A percentile compares a stretch with the other conserved stretches of the same genome.
phyloP scores from a whole-genome alignment of 53 echinoderm and acorn worm genomes.

The Paracentrotus lividus region DNA sequence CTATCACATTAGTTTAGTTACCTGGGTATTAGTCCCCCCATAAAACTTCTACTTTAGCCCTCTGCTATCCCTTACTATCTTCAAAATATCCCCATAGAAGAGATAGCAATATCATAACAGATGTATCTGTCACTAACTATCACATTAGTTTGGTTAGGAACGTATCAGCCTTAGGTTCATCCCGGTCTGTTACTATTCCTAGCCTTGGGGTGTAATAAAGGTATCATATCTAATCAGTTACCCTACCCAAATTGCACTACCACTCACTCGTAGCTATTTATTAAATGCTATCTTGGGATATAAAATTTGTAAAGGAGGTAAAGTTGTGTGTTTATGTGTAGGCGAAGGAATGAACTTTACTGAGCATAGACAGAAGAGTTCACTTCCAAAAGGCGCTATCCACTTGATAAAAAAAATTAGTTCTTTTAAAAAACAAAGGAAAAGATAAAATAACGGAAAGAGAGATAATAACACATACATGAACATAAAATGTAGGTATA shows the following conservation, averaged over 20 bases:
- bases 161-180: neutral
- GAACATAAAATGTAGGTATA: no score
- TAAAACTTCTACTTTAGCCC: no score
- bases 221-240: neutral
- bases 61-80: no score
- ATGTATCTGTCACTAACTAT: constrained; percentile 7
- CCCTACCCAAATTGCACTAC: neutral
- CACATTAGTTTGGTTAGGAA: neutral
- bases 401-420: no score
- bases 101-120: neutral
- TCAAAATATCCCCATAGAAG: neutral
- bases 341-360: neutral
- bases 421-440: neutral
- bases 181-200: constrained; percentile 18
- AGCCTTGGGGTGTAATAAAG: constrained; percentile 2
- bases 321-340: neutral
- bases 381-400: no score
- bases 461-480: neutral
- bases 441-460: neutral
- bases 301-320: neutral
- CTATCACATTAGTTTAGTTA: no score
- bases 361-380: no score
- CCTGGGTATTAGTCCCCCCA: no score
- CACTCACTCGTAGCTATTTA: constrained; percentile 1
- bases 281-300: constrained; percentile 35